phyloP scores from a whole-genome alignment of 2,797 vertebrate genomes.

The Mus spretus region DNA sequence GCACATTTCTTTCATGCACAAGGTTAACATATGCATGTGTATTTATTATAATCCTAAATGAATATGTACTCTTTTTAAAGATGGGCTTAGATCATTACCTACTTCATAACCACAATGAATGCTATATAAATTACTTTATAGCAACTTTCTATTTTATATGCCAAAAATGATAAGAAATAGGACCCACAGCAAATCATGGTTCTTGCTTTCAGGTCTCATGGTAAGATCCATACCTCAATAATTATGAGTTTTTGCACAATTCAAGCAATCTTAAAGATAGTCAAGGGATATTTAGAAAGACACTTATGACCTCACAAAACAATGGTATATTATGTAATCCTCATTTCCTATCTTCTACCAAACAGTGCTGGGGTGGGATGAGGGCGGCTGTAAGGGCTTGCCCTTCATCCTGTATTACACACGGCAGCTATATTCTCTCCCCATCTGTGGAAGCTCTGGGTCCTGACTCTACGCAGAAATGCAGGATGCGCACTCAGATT shows the following conservation, averaged over 20 bases:
- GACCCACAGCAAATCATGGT: neutral
- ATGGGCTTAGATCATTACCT: neutral
- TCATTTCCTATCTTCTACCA: neutral
- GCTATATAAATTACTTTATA: neutral
- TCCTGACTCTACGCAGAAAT: neutral
- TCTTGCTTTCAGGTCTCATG: neutral
- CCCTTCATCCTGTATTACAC: neutral
- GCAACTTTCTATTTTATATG: conserved; percentile 16
- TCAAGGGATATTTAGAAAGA: neutral
- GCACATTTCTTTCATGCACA: conserved; percentile 10
- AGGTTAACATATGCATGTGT: neutral
- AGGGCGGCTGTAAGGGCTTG: too few species aligned
- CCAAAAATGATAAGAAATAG: conserved; percentile 24
- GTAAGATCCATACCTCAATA: neutral
- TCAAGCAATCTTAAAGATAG: conserved; percentile 7
- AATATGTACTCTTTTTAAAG: neutral
- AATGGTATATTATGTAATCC: neutral
- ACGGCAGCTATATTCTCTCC: neutral
- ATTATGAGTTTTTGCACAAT: neutral
- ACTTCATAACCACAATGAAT: neutral
- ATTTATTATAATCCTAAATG: neutral
- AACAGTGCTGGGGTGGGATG: neutral
- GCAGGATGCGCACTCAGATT: neutral
- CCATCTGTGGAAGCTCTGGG: neutral
- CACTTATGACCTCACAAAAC: neutral